These are phyloP conservation scores for Anseranas semipalmata DNA, from an alignment of 2,113 vertebrate genomes.

Conservation along the genomic window DNA sequence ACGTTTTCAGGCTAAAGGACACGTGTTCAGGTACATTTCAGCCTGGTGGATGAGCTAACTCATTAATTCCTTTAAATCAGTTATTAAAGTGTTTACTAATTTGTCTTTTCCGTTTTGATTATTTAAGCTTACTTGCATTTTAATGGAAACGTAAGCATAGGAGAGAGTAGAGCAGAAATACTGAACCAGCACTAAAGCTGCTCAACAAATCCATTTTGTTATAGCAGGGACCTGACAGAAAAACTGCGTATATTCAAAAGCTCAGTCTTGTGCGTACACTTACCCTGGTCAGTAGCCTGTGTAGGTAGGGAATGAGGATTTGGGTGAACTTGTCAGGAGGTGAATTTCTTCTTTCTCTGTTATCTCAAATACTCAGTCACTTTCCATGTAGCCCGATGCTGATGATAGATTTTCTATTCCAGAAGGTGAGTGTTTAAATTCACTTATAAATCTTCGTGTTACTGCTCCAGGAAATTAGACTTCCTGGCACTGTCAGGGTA, in stretches of 20 bases:
- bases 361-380: constrained; percentile 15
- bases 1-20: neutral
- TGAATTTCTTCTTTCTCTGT: constrained; percentile 9
- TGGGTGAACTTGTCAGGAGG: constrained; percentile 14
- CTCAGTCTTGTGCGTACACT: neutral
- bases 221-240: neutral
- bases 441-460: constrained; percentile 65
- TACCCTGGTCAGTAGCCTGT: neutral
- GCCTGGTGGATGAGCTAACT: neutral
- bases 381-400: constrained; percentile 27
- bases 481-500: constrained; percentile 64
- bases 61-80: neutral
- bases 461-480: constrained; percentile 66
- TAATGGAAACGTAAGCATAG: neutral
- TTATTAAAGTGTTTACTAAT: neutral
- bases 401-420: constrained; percentile 57
- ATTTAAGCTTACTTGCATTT: neutral
- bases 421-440: constrained; percentile 62
- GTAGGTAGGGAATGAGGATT: neutral
- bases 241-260: neutral
- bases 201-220: neutral
- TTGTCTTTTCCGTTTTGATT: neutral
- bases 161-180: neutral
- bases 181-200: neutral
- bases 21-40: neutral